Evolutionary conservation across 2,113 vertebrate species (phyloP).

Genomic region (Romanogobio albipinnatus): DNA sequence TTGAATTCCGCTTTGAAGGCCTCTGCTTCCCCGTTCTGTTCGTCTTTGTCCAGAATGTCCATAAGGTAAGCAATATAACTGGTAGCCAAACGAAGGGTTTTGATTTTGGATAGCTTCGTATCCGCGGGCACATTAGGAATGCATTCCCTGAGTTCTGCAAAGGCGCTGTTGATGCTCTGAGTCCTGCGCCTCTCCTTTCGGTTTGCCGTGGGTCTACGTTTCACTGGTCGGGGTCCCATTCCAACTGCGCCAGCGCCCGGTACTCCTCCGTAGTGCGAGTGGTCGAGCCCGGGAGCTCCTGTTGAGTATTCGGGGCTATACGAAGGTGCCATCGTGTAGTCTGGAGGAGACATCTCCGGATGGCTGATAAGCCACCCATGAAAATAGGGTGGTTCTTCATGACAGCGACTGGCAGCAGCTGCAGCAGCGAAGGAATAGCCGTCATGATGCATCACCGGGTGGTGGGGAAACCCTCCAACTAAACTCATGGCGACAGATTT

Average conservation of each 20-base stretch:
- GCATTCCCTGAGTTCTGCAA: slow-evolving; percentile 94
- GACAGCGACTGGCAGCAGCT: slow-evolving; percentile 86
- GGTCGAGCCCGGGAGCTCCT: slow-evolving; percentile 84
- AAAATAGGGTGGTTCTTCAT: slow-evolving; percentile 95
- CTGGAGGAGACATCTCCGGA: slow-evolving; percentile 94
- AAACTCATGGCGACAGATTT: slow-evolving; percentile 84
- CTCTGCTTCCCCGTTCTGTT: slow-evolving; percentile 93
- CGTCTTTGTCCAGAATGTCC: slow-evolving; percentile 98
- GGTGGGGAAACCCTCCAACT: slow-evolving; percentile 94
- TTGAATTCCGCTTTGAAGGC: slow-evolving; percentile 99
- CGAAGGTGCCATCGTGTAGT: slow-evolving; percentile 91
- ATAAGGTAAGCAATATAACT: slow-evolving; percentile 99
- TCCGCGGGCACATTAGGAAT: slow-evolving; percentile 98
- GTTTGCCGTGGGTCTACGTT: slow-evolving; percentile 95
- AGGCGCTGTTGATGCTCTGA: slow-evolving; percentile 99
- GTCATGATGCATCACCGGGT: slow-evolving; percentile 96
- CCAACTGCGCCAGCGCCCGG: slow-evolving; percentile 81
- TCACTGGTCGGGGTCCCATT: slow-evolving; percentile 82
- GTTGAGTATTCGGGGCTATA: slow-evolving; percentile 95
- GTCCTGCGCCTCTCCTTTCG: slow-evolving; percentile 97
- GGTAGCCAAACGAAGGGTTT: slow-evolving; percentile 94
- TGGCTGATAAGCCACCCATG: slow-evolving; percentile 97
- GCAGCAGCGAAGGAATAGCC: slow-evolving; percentile 93
- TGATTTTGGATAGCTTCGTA: slow-evolving; percentile 98
- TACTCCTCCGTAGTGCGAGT: slow-evolving; percentile 89